Evolutionary conservation across 2,888 invertebrate species (phyloP).

Genomic region (Diarsia rubi): DNA sequence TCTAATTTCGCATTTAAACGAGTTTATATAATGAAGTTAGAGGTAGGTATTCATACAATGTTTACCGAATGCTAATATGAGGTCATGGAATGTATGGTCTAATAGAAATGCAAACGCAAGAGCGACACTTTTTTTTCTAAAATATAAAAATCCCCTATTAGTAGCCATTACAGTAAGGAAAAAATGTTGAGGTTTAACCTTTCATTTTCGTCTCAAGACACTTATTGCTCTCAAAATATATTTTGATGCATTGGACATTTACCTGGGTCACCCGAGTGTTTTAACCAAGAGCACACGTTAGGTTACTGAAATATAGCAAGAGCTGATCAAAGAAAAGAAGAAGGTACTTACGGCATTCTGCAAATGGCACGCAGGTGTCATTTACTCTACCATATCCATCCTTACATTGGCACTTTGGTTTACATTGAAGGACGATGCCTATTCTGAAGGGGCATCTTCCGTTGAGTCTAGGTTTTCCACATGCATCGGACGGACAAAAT

Average conservation of each 20-base stretch:
- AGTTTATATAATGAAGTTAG: background rate
- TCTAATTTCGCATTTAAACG: background rate
- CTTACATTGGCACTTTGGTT: conserved; percentile 73
- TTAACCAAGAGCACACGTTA: background rate
- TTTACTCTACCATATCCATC: conserved; percentile 71
- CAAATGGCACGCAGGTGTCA: conserved; percentile 73
- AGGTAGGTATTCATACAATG: background rate
- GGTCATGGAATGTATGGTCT: too few relatives aligned
- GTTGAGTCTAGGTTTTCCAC: conserved; percentile 67
- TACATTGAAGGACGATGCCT: conserved; percentile 65
- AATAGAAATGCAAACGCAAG: background rate
- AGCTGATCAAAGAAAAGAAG: too few relatives aligned
- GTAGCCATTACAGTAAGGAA: background rate
- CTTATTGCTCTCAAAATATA: background rate
- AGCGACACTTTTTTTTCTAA: background rate
- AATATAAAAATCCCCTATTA: too few relatives aligned
- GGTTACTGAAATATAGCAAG: background rate
- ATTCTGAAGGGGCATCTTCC: conserved; percentile 71
- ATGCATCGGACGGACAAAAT: conserved; percentile 73
- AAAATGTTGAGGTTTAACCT: background rate
- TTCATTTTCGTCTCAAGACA: background rate
- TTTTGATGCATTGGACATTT: background rate
- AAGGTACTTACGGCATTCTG: conserved; percentile 69
- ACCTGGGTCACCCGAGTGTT: background rate
- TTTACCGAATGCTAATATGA: background rate